These are phyloP conservation scores for Gerris lacustris DNA, from an alignment of 2,888 invertebrate species.

Conservation along the genomic window DNA sequence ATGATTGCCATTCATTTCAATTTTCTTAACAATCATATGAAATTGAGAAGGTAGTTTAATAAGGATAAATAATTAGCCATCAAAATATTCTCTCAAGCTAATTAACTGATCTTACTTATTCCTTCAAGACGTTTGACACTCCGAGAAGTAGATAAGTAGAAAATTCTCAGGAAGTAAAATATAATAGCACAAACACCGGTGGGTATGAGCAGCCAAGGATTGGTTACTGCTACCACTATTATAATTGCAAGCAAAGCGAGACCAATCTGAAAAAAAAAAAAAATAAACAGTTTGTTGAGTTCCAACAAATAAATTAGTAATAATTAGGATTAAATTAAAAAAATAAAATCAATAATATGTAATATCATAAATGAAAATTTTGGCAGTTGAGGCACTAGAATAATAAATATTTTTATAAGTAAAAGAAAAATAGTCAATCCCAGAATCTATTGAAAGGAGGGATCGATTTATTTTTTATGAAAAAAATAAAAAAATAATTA, in stretches of 20 bases:
- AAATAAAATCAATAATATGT: not conserved
- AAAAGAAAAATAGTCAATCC: no score
- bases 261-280: constrained; percentile 55
- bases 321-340: not conserved
- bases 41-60: no score
- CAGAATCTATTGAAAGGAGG: no score
- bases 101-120: constrained; percentile 21
- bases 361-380: no score
- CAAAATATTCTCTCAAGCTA: no score
- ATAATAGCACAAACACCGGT: constrained; percentile 55
- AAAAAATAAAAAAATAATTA: no score
- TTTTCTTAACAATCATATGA: no score
- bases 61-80: no score
- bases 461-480: no score
- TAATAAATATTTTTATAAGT: no score
- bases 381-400: no score
- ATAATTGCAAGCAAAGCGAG: constrained; percentile 64
- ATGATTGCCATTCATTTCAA: no score
- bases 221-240: constrained; percentile 59
- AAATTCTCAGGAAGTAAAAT: constrained; percentile 60
- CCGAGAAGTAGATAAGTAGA: constrained; percentile 68
- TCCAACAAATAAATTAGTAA: not conserved
- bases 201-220: constrained; percentile 59
- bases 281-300: not conserved
- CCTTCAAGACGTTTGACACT: constrained; percentile 71